Evolutionary conservation across 2,797 vertebrate genomes (phyloP), one percentile per base, ranked within the genome.

Genomic region (Lacerta agilis): DNA sequence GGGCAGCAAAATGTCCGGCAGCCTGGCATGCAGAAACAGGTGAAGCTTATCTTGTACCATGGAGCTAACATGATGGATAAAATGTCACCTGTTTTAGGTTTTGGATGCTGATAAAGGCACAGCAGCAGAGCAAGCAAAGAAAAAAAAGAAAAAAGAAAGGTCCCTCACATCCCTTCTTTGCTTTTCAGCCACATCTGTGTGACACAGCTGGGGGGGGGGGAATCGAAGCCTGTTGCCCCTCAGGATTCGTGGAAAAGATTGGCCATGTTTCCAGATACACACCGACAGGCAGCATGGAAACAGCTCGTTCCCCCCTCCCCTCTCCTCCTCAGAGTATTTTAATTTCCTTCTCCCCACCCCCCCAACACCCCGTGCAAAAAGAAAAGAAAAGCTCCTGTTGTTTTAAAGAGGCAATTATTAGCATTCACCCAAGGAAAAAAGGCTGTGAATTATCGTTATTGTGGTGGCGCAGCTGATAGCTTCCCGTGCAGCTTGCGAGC

Each of bases 141-240:
- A 36, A 18, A 43, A 3, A 78, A 18, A 36, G 23, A n/a, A 8
- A 29, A 23, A 43, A 17, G 55, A 8, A n/a, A 20, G 15, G n/a
- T 5, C 11, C 38, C 29, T 5, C 38, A 41, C 3, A 4, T 11
- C 29, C 78, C 69, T 81, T 36, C 72, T 1, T 69, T 27, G 66
- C 38, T 77, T 83, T 85, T 85, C 81, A 67, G 38, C 83, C 87
- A 81, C 91, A 87, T 64, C 88, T 36, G 25, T 38, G 25, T 0
- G 88, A 81, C 23, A 15, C 25, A 55, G 6, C 20, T 38, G 83
- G 41, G 45, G 86, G 82, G 38, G 43, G 86, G 2, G 0, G 89
- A 89, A 89, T 88, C 80, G 93, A 89, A 90, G 64, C 38, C 83
- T 89, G 15, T 8, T 83, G 87, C 86, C 43, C 11, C 15, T 23